phyloP scores from a whole-genome alignment of 2,113 vertebrate genomes.

The Emydocephalus ijimae region DNA sequence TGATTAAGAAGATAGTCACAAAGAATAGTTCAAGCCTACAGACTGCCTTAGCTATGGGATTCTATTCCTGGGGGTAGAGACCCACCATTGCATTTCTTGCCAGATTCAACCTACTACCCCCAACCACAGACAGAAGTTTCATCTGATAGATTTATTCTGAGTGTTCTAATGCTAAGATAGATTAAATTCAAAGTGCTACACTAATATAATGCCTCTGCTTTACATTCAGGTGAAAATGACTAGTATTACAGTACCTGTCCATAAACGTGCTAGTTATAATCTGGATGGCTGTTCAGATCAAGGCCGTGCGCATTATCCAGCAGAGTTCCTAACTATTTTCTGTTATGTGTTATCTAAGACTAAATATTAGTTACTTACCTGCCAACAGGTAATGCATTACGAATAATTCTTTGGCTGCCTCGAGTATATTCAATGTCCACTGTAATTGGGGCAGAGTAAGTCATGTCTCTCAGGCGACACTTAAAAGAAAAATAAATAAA shows the following conservation, averaged over 20 bases:
- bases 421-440: constrained; percentile 97
- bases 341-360: background rate
- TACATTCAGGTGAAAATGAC: background rate
- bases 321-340: background rate
- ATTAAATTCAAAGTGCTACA: background rate
- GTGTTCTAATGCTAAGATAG: background rate
- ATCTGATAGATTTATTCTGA: background rate
- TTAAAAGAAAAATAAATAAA: constrained; percentile 49
- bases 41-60: background rate
- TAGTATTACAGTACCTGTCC: background rate
- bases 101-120: background rate
- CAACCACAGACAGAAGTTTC: background rate
- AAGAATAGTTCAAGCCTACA: background rate
- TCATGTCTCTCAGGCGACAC: constrained; percentile 98
- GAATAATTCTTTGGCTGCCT: constrained; percentile 96
- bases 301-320: background rate
- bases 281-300: background rate
- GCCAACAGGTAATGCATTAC: constrained; percentile 92
- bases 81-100: background rate
- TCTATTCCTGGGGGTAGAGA: background rate
- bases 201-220: background rate
- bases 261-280: background rate
- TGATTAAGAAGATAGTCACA: background rate
- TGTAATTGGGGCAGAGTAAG: constrained; percentile 91
- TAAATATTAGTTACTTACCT: constrained; percentile 66